Evolutionary conservation across 1,140 invertebrate genomes (phyloP), one percentile per base, ranked within the genome.

Genomic region (Platyscapa corneri): DNA sequence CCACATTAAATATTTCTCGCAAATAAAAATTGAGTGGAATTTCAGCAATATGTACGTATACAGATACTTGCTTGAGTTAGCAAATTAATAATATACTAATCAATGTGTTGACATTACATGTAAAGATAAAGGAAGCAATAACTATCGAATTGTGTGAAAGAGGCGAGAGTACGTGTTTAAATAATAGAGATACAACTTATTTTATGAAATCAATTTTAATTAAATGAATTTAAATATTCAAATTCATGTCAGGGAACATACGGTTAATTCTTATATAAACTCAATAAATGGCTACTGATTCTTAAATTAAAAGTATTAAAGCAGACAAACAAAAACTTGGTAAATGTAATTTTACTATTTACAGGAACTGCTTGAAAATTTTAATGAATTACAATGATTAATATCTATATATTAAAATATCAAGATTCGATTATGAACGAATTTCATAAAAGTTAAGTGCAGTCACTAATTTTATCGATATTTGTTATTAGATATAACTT

Each of bases 121-220:
- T n/a, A 74, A 74, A n/a, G 37, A 12, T 42, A 74, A 32, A 74
- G 70, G 67, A 70, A 70, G 67, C 67, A 70, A 70, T 70, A 37
- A 70, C 23, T 34, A 20, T 70, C 20, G 67, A 12, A 74, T 42
- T n/a, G 42, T n/a, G 37, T 42, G 23, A 10, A 27, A 20, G 18
- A 42, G 8, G 27, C 39, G 23, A n/a, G 70, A n/a, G 1, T 42
- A 5, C 3, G 12, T 16, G 64, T 34, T 67, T 42, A 1, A 37
- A 70, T 34, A 70, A 39, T 46, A 12, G 39, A 46, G 37, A 27
- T 0, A 30, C 20, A 16, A 30, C 10, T 18, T 12, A 30, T 42
- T 49, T 75, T 37, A 18, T 60, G 27, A 27, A 75, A 75, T 37
- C 3, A 37, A 70, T 30, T 37, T 70, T 7, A 37, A 23, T 70